phyloP scores from a whole-genome alignment of 2,113 vertebrate species.

The Desmodus rotundus region DNA sequence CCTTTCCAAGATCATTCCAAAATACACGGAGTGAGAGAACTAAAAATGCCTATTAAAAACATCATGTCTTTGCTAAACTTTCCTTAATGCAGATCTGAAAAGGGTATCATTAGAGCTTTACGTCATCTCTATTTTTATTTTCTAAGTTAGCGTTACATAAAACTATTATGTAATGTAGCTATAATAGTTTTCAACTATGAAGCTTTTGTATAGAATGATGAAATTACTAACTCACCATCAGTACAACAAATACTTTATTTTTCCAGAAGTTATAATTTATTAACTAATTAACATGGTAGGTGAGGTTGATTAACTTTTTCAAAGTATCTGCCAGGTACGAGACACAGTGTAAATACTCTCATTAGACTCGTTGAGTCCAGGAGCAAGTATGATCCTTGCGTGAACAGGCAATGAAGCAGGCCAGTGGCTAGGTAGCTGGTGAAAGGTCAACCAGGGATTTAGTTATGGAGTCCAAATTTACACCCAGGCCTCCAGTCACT shows the following conservation, averaged over 20 bases:
- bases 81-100: background rate
- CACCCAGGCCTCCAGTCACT: background rate
- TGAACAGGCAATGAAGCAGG: background rate
- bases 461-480: background rate
- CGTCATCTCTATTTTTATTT: constrained; percentile 16
- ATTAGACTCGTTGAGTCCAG: background rate
- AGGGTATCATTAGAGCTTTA: background rate
- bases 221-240: background rate
- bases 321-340: background rate
- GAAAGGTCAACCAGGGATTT: background rate
- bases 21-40: background rate
- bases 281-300: background rate
- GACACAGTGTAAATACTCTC: background rate
- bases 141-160: background rate
- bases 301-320: background rate
- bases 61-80: background rate
- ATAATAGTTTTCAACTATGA: background rate
- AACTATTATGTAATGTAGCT: background rate
- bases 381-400: background rate
- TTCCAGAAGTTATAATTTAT: background rate
- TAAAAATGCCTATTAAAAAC: background rate
- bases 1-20: background rate
- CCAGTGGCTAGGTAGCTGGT: background rate
- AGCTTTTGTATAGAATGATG: background rate
- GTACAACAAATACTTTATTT: background rate